A percentile compares a stretch with the other conserved stretches of the same genome.
These are phyloP conservation scores for Pipra filicauda DNA, from an alignment of 2,113 vertebrate species.

Conservation along the genomic window DNA sequence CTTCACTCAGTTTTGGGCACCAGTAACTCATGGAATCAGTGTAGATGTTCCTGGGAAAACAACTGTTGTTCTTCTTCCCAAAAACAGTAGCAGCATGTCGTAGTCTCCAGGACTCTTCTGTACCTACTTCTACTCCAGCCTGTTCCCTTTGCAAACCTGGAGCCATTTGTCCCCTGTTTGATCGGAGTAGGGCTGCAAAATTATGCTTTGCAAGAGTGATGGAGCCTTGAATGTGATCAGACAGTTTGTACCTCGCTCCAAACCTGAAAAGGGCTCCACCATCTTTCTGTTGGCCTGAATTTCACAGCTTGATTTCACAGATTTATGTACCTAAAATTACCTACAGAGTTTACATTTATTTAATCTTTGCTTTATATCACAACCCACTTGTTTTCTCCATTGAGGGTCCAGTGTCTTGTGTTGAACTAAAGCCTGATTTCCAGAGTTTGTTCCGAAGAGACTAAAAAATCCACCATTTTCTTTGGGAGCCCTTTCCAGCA, in stretches of 20 bases:
- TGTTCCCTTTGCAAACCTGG: neutral
- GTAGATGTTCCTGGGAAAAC: neutral
- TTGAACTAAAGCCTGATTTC: neutral
- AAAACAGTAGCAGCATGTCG: neutral
- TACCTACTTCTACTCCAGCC: neutral
- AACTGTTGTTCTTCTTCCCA: neutral
- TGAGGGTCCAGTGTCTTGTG: neutral
- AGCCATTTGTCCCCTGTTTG: neutral
- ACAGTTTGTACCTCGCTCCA: neutral
- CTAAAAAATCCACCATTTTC: neutral
- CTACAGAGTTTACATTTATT: neutral
- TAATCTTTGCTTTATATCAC: neutral
- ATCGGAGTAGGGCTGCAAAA: neutral
- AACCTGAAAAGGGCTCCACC: neutral
- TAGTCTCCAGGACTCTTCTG: neutral
- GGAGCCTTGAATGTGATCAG: neutral
- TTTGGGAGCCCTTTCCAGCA: neutral
- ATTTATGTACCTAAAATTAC: neutral
- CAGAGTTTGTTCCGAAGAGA: neutral
- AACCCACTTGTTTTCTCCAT: neutral
- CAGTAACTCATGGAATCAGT: neutral
- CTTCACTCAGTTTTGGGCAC: neutral
- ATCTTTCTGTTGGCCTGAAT: neutral
- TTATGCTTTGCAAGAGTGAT: neutral
- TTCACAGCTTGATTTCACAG: neutral